A percentile compares a stretch with the other conserved stretches of the same genome.
Conservation (phyloP, 37 sponge, comb jelly and placozoan genomes). For the Beroe ovata region DNA sequence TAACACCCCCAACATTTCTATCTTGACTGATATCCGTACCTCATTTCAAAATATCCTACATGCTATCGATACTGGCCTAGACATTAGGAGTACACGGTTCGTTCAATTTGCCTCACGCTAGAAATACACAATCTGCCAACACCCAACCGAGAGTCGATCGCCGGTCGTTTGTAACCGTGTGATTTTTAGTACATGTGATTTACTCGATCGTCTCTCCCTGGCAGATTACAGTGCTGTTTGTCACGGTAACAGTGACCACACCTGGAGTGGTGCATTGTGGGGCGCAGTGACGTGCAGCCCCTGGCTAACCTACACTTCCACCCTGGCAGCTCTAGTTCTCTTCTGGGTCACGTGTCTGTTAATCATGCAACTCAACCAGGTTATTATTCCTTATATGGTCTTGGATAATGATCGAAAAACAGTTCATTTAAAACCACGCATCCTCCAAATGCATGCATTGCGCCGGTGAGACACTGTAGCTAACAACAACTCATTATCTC, state of each 20-base stretch:
- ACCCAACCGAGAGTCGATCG: neutral
- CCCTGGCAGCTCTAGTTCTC: constrained; percentile 74
- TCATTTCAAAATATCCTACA: too few relatives aligned
- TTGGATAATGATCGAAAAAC: too few relatives aligned
- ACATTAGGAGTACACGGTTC: too few relatives aligned
- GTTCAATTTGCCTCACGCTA: too few relatives aligned
- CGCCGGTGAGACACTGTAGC: neutral
- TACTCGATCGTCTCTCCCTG: too few relatives aligned
- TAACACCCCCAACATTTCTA: too few relatives aligned
- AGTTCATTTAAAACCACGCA: too few relatives aligned
- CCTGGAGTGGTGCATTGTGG: constrained; percentile 67
- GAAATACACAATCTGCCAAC: constrained; percentile 1
- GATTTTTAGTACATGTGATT: neutral
- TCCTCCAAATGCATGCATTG: too few relatives aligned
- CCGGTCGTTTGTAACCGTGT: too few relatives aligned
- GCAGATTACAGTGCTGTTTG: constrained; percentile 70
- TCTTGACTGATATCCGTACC: too few relatives aligned
- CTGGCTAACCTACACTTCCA: constrained; percentile 76
- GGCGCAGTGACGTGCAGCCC: constrained; percentile 73
- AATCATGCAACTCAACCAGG: constrained; percentile 81
- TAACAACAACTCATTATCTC: neutral
- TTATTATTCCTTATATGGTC: too few relatives aligned
- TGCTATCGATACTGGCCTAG: too few relatives aligned
- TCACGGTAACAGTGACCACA: constrained; percentile 68
- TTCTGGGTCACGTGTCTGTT: constrained; percentile 87